Percentiles rank a stretch among this genome's conserved stretches.
Evolutionary conservation across 2,888 invertebrate species (phyloP).

Genomic region (Drosophila multiciliata): DNA sequence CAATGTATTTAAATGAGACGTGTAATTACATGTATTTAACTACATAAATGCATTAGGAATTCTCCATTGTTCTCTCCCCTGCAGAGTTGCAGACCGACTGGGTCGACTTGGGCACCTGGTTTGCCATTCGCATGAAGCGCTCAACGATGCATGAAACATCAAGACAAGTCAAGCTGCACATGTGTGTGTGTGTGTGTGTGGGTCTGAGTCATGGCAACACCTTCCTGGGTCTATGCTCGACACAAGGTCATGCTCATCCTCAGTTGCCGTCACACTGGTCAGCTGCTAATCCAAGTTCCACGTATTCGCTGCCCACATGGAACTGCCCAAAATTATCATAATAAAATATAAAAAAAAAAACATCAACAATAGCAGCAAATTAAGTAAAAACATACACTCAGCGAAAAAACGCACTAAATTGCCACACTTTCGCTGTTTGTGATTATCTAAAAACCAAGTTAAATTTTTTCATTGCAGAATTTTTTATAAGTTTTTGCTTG

Average conservation of each 20-base stretch:
- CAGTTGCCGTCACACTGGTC: slow-evolving; percentile 10
- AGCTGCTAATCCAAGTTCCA: slow-evolving; percentile 7
- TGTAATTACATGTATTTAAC: slow-evolving; percentile 16
- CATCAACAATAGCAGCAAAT: slow-evolving; percentile 5
- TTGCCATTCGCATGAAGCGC: slow-evolving; percentile 61
- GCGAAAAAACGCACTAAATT: neutral
- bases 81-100: slow-evolving; percentile 12
- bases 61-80: slow-evolving; percentile 11
- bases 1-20: slow-evolving; percentile 7
- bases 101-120: slow-evolving; percentile 18
- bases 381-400: neutral
- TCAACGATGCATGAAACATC: slow-evolving; percentile 62
- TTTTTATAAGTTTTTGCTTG: neutral
- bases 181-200: too few relatives aligned
- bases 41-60: slow-evolving; percentile 3
- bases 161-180: slow-evolving; percentile 36
- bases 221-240: slow-evolving; percentile 37
- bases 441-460: neutral
- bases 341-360: neutral
- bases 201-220: slow-evolving; percentile 32
- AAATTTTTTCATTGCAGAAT: too few relatives aligned
- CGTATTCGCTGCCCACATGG: slow-evolving; percentile 8
- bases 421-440: neutral
- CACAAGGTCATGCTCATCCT: slow-evolving; percentile 22
- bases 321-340: slow-evolving; percentile 7